A percentile compares a stretch with the other conserved stretches of the same genome.
Conservation (phyloP, 2,888 invertebrate genomes). For the Odontocolon sp. region DNA sequence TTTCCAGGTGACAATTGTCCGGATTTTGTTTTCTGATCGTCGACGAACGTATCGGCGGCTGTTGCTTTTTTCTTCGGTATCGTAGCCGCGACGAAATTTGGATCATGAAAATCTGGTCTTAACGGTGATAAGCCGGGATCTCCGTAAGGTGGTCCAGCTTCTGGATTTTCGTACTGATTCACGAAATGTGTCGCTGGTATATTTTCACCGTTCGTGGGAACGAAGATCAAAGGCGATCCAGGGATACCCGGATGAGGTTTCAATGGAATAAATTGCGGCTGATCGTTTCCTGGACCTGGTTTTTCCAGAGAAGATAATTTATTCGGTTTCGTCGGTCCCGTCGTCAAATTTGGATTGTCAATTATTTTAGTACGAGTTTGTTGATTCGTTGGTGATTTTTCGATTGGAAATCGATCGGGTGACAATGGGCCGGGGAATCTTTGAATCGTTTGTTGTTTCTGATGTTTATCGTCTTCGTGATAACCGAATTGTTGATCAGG, state of each 20-base stretch:
- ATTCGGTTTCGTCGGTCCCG: constrained; percentile 62
- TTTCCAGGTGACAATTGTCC: constrained; percentile 52
- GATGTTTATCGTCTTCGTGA: constrained; percentile 3
- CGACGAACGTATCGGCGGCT: constrained; percentile 42
- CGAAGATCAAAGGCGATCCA: constrained; percentile 65
- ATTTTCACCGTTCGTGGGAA: constrained; percentile 69
- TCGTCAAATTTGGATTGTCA: constrained; percentile 57
- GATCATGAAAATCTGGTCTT: constrained; percentile 69
- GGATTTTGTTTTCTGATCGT: constrained; percentile 63
- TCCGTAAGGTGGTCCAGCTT: constrained; percentile 71
- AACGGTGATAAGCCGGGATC: too few species aligned
- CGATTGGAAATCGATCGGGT: constrained; percentile 69
- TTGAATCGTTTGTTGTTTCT: constrained; percentile 8
- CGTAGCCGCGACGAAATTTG: constrained; percentile 69
- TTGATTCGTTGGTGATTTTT: not conserved
- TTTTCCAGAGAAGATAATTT: constrained; percentile 63
- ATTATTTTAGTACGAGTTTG: constrained; percentile 39
- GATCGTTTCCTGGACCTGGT: constrained; percentile 62
- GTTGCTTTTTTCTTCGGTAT: constrained; percentile 70
- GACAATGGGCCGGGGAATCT: constrained; percentile 74
- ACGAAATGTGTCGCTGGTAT: constrained; percentile 69
- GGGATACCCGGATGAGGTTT: constrained; percentile 63
- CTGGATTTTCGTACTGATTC: constrained; percentile 67
- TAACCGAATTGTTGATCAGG: constrained; percentile 61
- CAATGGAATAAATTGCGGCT: constrained; percentile 73